A percentile compares a stretch with the other conserved stretches of the same genome.
Evolutionary conservation across 2,113 vertebrate species (phyloP).

Genomic region (Alouatta palliata): DNA sequence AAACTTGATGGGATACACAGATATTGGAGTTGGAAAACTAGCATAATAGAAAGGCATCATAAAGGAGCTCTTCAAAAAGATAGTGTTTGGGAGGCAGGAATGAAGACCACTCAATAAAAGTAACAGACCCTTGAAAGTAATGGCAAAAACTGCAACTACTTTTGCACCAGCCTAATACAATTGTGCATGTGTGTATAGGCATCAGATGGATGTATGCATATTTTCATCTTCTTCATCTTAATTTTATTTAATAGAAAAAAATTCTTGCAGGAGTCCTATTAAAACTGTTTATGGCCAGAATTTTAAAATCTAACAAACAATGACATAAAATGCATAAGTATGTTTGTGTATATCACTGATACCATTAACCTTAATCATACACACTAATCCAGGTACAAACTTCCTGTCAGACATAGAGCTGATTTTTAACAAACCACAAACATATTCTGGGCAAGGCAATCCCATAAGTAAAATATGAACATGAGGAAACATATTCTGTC

Average conservation of each 20-base stretch:
- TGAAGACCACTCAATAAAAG: not conserved
- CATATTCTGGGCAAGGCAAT: not conserved
- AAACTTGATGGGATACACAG: not conserved
- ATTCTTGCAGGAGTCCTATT: not conserved
- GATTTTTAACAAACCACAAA: not conserved
- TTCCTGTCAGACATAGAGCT: not conserved
- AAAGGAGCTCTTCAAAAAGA: not conserved
- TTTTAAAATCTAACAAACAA: not conserved
- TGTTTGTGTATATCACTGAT: not conserved
- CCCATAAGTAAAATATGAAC: not conserved
- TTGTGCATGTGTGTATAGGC: not conserved
- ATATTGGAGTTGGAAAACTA: not conserved
- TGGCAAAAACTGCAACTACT: no score
- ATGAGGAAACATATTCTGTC: slow-evolving; percentile 14
- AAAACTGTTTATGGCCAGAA: not conserved
- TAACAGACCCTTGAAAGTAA: no score
- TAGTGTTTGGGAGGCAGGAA: not conserved
- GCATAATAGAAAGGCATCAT: not conserved
- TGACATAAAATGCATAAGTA: not conserved
- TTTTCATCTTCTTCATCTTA: not conserved
- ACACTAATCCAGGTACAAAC: not conserved
- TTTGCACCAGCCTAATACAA: not conserved
- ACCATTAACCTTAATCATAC: not conserved
- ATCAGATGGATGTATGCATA: not conserved
- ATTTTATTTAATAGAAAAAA: not conserved